These are phyloP conservation scores for Chondrosia reniformis DNA, from an alignment of 37 sponge, comb jelly and placozoan genomes.

Conservation along the genomic window DNA sequence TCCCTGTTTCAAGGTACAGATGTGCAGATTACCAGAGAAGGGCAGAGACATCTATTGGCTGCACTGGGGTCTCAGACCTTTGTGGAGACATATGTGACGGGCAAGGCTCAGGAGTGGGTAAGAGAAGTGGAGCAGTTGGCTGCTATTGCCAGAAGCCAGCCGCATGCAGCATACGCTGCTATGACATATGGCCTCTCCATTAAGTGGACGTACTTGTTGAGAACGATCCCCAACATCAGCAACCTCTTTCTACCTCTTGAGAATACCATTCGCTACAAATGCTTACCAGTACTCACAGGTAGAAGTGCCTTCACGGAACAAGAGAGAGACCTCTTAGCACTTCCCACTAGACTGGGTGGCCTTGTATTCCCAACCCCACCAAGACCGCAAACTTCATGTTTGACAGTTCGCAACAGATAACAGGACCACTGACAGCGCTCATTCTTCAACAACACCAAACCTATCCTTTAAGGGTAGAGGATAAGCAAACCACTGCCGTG, in stretches of 20 bases:
- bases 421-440: neutral
- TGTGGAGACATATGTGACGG: neutral
- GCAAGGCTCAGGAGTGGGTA: neutral
- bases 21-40: too few relatives aligned
- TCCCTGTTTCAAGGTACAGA: too few relatives aligned
- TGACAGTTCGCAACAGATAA: neutral
- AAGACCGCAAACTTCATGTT: neutral
- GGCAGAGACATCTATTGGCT: too few relatives aligned
- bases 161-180: conserved; percentile 22
- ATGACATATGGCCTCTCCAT: neutral
- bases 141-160: conserved; percentile 4
- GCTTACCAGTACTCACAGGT: neutral
- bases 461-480: too few relatives aligned
- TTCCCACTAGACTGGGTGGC: neutral
- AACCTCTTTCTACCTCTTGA: neutral
- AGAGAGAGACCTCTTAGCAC: neutral
- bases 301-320: neutral
- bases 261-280: neutral
- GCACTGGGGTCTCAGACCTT: too few relatives aligned
- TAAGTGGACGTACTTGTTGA: conserved; percentile 4
- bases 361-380: conserved; percentile 2
- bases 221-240: neutral
- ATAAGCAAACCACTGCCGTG: too few relatives aligned
- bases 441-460: conserved; percentile 4
- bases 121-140: conserved; percentile 5